Conservation (phyloP, 1,140 invertebrate species). For the Aradophagus sp. region DNA sequence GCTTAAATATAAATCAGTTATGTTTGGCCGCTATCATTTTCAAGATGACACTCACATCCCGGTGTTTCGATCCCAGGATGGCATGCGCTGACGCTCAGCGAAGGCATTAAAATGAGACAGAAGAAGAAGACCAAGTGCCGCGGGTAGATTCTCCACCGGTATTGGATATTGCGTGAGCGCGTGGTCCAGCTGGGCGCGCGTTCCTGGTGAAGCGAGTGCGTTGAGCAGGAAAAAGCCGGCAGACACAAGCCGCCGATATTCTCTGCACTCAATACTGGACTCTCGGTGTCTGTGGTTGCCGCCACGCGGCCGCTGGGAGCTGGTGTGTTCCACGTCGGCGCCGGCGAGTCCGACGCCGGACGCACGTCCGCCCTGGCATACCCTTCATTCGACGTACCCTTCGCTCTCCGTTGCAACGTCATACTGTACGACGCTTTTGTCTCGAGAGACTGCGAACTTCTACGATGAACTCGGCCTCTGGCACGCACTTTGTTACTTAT, state of each 20-base stretch:
- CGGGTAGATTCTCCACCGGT: conserved; percentile 39
- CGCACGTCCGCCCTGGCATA: background rate
- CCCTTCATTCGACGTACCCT: background rate
- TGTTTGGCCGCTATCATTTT: too few species aligned
- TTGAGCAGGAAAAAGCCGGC: background rate
- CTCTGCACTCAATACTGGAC: background rate
- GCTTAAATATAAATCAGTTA: too few species aligned
- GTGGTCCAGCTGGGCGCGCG: conserved; percentile 47
- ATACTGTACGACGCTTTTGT: conserved; percentile 16
- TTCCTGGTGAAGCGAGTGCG: conserved; percentile 33
- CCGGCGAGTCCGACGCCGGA: background rate
- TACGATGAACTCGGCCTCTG: conserved; percentile 4
- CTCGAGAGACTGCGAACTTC: conserved; percentile 4
- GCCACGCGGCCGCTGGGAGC: conserved; percentile 6
- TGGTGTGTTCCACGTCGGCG: background rate
- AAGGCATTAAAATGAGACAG: conserved; percentile 14
- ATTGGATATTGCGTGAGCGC: conserved; percentile 37
- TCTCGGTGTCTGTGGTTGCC: background rate
- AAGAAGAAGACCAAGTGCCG: conserved; percentile 22
- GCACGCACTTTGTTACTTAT: background rate
- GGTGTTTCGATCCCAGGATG: conserved; percentile 62
- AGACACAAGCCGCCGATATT: background rate
- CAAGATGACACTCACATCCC: conserved; percentile 69
- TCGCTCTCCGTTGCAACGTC: conserved; percentile 8
- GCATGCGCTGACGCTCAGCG: conserved; percentile 42